Percentiles rank a stretch among this genome's conserved stretches.
These are phyloP conservation scores for Perdita meconis DNA, from an alignment of 2,888 invertebrate species.

Conservation along the genomic window DNA sequence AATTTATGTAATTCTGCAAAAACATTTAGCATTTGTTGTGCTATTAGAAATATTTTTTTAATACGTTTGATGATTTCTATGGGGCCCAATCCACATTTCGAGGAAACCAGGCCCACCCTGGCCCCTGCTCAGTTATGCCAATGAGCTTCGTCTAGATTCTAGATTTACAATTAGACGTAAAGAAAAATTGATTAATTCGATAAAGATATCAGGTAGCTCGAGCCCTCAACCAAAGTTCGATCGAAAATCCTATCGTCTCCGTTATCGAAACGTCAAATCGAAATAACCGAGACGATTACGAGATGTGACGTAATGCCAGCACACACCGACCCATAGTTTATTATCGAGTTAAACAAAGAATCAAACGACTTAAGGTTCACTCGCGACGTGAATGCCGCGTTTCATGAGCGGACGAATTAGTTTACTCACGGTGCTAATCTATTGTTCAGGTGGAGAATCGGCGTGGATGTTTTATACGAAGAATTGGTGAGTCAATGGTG, in stretches of 20 bases:
- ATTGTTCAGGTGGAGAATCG: conserved; percentile 24
- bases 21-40: no score
- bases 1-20: no score
- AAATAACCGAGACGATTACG: conserved; percentile 7
- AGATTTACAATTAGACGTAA: no score
- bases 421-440: not conserved
- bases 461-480: conserved; percentile 7
- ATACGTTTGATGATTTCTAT: no score
- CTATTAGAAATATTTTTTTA: no score
- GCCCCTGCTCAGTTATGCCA: no score
- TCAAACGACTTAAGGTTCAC: conserved; percentile 12
- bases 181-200: no score
- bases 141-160: no score
- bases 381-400: conserved; percentile 25
- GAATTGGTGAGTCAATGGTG: no score
- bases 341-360: conserved; percentile 20
- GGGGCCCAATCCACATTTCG: no score
- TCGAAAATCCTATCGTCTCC: conserved; percentile 6
- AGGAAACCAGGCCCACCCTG: no score
- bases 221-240: not conserved
- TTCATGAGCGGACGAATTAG: no score
- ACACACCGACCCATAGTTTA: conserved; percentile 12
- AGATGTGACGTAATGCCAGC: conserved; percentile 10
- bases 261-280: conserved; percentile 4
- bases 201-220: not conserved